These are phyloP conservation scores for Antheraea assamensis DNA, from an alignment of 2,888 invertebrate species.

Conservation along the genomic window DNA sequence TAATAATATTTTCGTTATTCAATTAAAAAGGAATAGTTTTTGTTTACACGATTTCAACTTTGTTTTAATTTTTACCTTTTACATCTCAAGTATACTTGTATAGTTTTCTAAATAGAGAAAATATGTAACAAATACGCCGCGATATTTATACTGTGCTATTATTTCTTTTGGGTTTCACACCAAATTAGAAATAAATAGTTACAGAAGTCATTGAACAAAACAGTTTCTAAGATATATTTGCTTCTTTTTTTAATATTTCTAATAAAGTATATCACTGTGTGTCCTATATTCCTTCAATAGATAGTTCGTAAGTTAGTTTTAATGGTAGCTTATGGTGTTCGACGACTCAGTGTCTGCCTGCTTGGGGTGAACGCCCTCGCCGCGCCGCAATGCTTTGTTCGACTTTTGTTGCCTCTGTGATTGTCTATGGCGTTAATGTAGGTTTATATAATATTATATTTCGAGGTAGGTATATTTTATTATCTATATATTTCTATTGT, in stretches of 20 bases:
- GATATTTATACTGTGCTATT: not conserved
- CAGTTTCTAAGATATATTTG: not conserved
- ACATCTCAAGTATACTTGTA: not conserved
- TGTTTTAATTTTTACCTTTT: not conserved
- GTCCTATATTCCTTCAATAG: not conserved
- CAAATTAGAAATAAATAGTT: not conserved
- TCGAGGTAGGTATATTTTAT: not conserved
- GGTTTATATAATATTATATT: slow-evolving; percentile 39
- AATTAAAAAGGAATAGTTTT: not conserved
- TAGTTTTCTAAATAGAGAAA: not conserved
- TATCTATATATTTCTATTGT: not conserved
- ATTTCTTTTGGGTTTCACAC: not conserved
- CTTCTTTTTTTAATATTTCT: not conserved
- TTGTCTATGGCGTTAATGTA: slow-evolving; percentile 46
- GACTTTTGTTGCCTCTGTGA: slow-evolving; percentile 54
- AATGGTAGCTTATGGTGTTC: slow-evolving; percentile 61
- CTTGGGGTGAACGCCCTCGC: slow-evolving; percentile 59
- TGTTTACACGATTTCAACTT: not conserved
- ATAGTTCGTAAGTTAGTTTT: slow-evolving; percentile 32
- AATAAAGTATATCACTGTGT: not conserved
- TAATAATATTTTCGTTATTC: not conserved
- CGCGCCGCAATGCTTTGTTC: slow-evolving; percentile 61
- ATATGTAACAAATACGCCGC: too few species aligned
- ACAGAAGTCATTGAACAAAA: not conserved
- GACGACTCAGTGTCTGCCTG: slow-evolving; percentile 71